These are phyloP conservation scores for Actenoides lindsayi DNA, from an alignment of 2,113 vertebrate species.

Conservation along the genomic window DNA sequence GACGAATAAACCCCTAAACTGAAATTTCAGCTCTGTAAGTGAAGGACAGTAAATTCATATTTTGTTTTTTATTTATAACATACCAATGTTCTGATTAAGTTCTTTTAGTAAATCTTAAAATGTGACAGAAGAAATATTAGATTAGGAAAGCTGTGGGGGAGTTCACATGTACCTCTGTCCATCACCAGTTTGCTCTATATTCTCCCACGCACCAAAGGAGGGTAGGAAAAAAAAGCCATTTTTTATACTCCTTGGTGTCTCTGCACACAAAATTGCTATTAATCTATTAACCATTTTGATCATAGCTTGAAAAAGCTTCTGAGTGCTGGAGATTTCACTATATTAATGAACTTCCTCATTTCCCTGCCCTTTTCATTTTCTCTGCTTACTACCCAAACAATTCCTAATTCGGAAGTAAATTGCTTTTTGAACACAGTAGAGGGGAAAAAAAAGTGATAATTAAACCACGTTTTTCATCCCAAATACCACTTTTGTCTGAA, in stretches of 20 bases:
- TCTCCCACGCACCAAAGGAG: background rate
- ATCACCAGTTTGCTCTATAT: background rate
- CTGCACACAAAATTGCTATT: background rate
- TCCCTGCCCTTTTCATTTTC: background rate
- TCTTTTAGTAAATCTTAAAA: background rate
- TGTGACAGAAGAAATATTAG: background rate
- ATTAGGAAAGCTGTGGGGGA: background rate
- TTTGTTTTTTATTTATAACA: background rate
- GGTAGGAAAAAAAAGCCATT: background rate
- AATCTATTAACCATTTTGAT: conserved; percentile 7
- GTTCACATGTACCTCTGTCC: background rate
- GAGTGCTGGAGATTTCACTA: background rate
- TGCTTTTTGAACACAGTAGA: background rate
- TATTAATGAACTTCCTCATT: background rate
- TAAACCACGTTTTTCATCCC: background rate
- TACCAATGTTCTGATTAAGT: background rate
- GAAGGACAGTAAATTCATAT: background rate
- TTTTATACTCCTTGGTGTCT: background rate
- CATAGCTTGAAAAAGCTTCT: background rate
- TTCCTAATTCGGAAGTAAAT: background rate
- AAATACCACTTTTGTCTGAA: background rate
- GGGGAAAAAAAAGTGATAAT: background rate
- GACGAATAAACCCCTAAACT: background rate
- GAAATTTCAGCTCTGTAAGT: background rate
- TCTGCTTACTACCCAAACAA: background rate